Evolutionary conservation across 1,140 invertebrate species (phyloP).

Genomic region (Galleria mellonella): DNA sequence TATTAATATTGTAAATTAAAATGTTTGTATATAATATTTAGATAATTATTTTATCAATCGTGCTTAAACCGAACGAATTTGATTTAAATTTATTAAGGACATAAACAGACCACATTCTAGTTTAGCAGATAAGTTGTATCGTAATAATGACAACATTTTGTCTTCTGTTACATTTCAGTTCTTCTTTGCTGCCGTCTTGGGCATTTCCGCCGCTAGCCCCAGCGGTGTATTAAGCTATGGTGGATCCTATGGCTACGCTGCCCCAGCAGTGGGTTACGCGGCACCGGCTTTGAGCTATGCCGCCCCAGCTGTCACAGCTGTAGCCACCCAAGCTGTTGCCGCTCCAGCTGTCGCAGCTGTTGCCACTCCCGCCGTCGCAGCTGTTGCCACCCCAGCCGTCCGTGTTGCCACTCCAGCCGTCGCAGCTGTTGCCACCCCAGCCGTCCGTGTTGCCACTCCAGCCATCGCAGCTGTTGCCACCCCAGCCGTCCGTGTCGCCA

Average conservation of each 20-base stretch:
- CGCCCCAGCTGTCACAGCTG: too few relatives aligned
- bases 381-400: background rate
- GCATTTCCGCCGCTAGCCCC: background rate
- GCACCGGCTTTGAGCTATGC: background rate
- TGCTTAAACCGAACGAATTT: too few relatives aligned
- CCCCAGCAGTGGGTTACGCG: background rate
- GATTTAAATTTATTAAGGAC: too few relatives aligned
- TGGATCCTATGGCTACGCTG: background rate
- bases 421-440: conserved; percentile 4
- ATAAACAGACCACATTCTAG: too few relatives aligned
- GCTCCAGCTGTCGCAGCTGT: too few relatives aligned
- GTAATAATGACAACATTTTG: too few relatives aligned
- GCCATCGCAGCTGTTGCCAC: conserved; percentile 2
- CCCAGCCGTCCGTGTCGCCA: background rate
- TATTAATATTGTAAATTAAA: too few relatives aligned
- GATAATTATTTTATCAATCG: too few relatives aligned
- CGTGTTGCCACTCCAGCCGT: background rate
- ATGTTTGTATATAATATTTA: too few relatives aligned
- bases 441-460: background rate
- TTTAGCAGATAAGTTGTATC: too few relatives aligned
- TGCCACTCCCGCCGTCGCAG: too few relatives aligned
- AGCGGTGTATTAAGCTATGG: background rate
- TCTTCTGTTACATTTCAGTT: background rate
- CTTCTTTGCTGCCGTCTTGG: background rate
- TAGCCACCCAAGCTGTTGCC: too few relatives aligned